Conservation (phyloP, 2,113 vertebrate genomes). For the Pygathrix nemaeus region DNA sequence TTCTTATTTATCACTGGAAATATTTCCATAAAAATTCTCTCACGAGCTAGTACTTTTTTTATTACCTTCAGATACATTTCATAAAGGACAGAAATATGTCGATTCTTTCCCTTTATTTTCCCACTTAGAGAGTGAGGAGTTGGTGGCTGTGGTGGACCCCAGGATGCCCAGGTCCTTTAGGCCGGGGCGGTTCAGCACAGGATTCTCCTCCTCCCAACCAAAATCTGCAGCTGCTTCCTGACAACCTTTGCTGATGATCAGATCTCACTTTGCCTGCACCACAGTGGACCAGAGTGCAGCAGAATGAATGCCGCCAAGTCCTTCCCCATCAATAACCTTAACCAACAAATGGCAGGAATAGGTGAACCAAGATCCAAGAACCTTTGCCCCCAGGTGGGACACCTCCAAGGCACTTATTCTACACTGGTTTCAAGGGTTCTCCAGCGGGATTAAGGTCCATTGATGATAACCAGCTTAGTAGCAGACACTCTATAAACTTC, state of each 20-base stretch:
- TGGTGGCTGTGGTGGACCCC: not conserved
- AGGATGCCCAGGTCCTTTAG: too few species aligned
- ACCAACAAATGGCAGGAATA: not conserved
- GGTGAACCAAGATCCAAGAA: not conserved
- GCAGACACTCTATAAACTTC: accelerated
- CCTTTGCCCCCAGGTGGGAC: not conserved
- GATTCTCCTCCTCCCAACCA: not conserved
- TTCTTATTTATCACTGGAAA: not conserved
- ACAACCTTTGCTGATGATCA: not conserved
- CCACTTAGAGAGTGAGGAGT: not conserved
- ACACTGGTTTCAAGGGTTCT: not conserved
- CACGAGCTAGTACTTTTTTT: not conserved
- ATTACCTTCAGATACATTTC: not conserved
- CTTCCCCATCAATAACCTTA: not conserved
- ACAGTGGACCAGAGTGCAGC: not conserved
- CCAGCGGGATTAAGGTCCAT: not conserved
- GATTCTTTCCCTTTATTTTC: not conserved
- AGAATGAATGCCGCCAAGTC: not conserved
- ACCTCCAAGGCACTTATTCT: not conserved
- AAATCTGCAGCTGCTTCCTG: not conserved
- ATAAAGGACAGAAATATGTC: not conserved
- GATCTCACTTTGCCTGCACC: not conserved
- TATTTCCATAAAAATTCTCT: not conserved
- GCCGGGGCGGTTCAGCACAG: not conserved
- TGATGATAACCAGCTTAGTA: not conserved